These are phyloP conservation scores for Ganaspis brasiliensis DNA, from an alignment of 2,888 invertebrate species.

Conservation along the genomic window DNA sequence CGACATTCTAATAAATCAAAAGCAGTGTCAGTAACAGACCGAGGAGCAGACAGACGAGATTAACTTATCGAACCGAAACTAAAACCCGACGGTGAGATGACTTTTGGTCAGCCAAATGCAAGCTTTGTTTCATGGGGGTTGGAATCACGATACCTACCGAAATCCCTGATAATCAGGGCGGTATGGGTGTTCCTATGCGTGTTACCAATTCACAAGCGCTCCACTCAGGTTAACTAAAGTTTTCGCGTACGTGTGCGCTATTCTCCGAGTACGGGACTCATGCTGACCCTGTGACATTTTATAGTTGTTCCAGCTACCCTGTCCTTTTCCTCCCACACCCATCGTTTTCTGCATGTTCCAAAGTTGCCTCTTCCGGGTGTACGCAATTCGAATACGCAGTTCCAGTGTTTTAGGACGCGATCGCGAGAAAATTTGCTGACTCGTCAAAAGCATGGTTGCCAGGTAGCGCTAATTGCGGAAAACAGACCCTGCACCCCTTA, in stretches of 20 bases:
- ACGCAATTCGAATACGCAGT: slow-evolving; percentile 67
- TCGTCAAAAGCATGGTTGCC: slow-evolving; percentile 50
- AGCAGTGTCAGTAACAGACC: slow-evolving; percentile 69
- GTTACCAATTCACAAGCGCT: not conserved
- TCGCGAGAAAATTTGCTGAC: slow-evolving; percentile 56
- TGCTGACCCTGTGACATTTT: slow-evolving; percentile 63
- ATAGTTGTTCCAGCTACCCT: slow-evolving; percentile 2
- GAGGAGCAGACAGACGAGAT: slow-evolving; percentile 71
- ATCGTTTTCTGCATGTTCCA: slow-evolving; percentile 18
- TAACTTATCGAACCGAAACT: slow-evolving; percentile 71
- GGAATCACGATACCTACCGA: slow-evolving; percentile 49
- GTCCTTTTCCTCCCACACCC: not conserved
- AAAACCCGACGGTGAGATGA: slow-evolving; percentile 67
- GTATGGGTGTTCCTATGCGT: slow-evolving; percentile 25
- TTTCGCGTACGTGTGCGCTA: not conserved
- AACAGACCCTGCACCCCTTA: slow-evolving; percentile 28
- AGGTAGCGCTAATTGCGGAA: slow-evolving; percentile 50
- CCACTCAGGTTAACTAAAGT: slow-evolving; percentile 4
- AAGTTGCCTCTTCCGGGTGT: slow-evolving; percentile 11
- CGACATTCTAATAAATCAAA: slow-evolving; percentile 74
- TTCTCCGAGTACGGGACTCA: slow-evolving; percentile 49
- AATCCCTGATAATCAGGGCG: slow-evolving; percentile 50
- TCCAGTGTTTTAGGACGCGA: slow-evolving; percentile 71
- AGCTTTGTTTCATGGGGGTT: slow-evolving; percentile 59
- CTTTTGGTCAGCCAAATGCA: slow-evolving; percentile 65